A percentile compares a stretch with the other conserved stretches of the same genome.
Conservation (phyloP, 2,888 invertebrate species). For the Drosophila mimica region DNA sequence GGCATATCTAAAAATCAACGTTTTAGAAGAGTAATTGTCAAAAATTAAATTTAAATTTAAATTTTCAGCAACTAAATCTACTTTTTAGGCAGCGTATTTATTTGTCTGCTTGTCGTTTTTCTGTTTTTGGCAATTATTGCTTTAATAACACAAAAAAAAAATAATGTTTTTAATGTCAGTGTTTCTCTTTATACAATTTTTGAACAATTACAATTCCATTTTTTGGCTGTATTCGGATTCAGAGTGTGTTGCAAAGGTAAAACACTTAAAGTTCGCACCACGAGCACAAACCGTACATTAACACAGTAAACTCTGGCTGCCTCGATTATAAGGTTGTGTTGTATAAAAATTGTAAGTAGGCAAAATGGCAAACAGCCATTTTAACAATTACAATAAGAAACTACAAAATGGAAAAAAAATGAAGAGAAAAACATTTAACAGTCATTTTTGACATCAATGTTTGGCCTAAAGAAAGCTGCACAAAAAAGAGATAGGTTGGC, state of each 20-base stretch:
- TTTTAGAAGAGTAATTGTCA: not conserved
- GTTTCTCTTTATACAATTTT: constrained; percentile 16
- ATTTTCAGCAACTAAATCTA: not conserved
- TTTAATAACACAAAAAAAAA: not conserved
- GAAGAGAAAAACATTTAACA: constrained; percentile 45
- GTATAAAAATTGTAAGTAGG: constrained; percentile 45
- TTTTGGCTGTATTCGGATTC: constrained; percentile 20
- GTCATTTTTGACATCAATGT: constrained; percentile 59
- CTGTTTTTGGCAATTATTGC: not conserved
- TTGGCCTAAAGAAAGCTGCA: constrained; percentile 47
- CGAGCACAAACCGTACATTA: constrained; percentile 69
- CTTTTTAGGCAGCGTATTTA: not conserved
- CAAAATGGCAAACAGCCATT: constrained; percentile 56
- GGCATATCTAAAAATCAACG: not conserved
- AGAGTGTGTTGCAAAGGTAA: constrained; percentile 64
- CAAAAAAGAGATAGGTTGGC: constrained; percentile 1
- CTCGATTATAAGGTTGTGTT: constrained; percentile 24
- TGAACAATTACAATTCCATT: constrained; percentile 43
- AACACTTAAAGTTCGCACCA: constrained; percentile 60
- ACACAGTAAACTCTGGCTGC: constrained; percentile 72
- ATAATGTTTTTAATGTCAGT: not conserved
- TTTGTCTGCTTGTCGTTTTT: not conserved
- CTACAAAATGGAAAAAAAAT: constrained; percentile 8
- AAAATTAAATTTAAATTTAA: not conserved
- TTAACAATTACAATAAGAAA: constrained; percentile 54